Evolutionary conservation across 2,888 invertebrate species (phyloP).

Genomic region (Stictocephala bisonia): DNA sequence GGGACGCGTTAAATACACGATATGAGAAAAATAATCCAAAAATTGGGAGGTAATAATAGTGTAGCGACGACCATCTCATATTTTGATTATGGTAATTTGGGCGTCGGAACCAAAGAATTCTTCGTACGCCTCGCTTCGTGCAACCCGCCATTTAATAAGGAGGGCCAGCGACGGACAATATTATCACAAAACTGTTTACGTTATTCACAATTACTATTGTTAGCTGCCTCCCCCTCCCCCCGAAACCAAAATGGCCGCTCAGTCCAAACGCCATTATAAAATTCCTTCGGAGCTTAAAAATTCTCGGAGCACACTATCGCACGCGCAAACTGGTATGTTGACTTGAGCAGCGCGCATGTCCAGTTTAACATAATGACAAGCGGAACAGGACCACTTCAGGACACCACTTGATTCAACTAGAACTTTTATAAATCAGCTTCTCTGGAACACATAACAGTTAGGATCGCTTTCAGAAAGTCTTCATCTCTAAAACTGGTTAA

Average conservation of each 20-base stretch:
- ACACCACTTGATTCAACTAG: too few relatives aligned
- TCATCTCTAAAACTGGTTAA: too few relatives aligned
- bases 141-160: conserved; percentile 43
- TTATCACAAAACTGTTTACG: conserved; percentile 41
- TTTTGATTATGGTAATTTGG: conserved; percentile 41
- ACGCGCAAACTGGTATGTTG: too few relatives aligned
- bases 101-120: not conserved
- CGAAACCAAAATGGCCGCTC: conserved; percentile 27
- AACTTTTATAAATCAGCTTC: too few relatives aligned
- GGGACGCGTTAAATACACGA: conserved; percentile 39
- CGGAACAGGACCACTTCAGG: too few relatives aligned
- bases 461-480: too few relatives aligned
- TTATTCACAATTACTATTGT: conserved; percentile 42
- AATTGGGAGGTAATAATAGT: conserved; percentile 33
- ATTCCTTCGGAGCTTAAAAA: too few relatives aligned
- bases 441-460: too few relatives aligned
- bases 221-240: not conserved
- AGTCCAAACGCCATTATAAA: not conserved
- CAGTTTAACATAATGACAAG: too few relatives aligned
- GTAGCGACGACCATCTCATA: conserved; percentile 30
- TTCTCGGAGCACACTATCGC: too few relatives aligned
- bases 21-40: conserved; percentile 42
- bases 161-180: conserved; percentile 38
- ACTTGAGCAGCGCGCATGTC: too few relatives aligned
- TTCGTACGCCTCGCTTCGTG: conserved; percentile 30